Percentiles rank a stretch among this genome's conserved stretches.
Conservation (phyloP, 2,797 vertebrate species). For the Hyperoplus immaculatus region DNA sequence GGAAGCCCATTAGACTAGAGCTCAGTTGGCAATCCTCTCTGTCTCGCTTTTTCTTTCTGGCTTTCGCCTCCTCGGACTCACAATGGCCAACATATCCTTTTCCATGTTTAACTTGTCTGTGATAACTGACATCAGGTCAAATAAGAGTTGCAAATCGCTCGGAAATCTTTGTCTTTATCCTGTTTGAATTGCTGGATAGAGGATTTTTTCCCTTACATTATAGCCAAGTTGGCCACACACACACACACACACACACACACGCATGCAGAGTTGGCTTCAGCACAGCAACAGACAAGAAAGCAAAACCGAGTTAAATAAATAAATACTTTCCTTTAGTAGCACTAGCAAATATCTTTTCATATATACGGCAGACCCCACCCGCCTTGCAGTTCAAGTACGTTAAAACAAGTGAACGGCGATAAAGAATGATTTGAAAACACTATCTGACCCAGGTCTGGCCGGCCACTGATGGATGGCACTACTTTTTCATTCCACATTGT, state of each 20-base stretch:
- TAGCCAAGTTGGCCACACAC: constrained; percentile 25
- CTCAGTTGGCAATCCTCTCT: constrained; percentile 67
- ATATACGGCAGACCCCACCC: constrained; percentile 26
- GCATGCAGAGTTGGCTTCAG: constrained; percentile 11
- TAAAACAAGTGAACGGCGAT: constrained; percentile 54
- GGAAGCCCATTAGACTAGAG: constrained; percentile 79
- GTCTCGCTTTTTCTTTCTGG: constrained; percentile 74
- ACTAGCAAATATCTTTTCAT: constrained; percentile 12
- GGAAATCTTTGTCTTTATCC: constrained; percentile 55
- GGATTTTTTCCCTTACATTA: constrained; percentile 19
- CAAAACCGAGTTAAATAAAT: constrained; percentile 24
- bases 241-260: constrained; percentile 2
- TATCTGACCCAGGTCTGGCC: constrained; percentile 43
- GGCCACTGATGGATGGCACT: constrained; percentile 58
- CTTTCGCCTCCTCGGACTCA: constrained; percentile 58
- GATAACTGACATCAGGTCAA: constrained; percentile 63
- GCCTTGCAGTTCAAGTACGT: constrained; percentile 46
- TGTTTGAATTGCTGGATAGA: constrained; percentile 39
- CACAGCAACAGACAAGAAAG: constrained; percentile 19
- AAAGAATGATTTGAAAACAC: constrained; percentile 55
- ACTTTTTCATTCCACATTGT: constrained; percentile 52
- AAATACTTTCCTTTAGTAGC: constrained; percentile 30
- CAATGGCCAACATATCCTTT: constrained; percentile 59
- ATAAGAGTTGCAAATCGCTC: constrained; percentile 49
- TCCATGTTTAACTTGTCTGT: constrained; percentile 61